Evolutionary conservation across 2,113 vertebrate species (phyloP).

Genomic region (Sprattus sprattus): DNA sequence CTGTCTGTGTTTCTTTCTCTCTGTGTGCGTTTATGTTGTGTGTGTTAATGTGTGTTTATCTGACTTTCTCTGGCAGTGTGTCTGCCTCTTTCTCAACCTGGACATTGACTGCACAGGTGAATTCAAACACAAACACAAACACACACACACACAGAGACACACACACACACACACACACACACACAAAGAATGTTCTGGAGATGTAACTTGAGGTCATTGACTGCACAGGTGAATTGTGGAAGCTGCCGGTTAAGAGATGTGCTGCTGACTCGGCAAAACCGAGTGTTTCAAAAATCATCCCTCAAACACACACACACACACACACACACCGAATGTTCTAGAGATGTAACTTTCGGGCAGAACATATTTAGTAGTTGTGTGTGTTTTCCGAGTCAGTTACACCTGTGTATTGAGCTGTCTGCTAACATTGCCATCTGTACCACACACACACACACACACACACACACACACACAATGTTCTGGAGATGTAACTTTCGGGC

Average conservation of each 20-base stretch:
- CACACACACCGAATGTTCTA: no score
- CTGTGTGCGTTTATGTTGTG: not conserved
- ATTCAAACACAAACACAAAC: no score
- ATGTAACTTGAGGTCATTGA: no score
- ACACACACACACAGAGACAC: no score
- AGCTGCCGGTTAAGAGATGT: not conserved
- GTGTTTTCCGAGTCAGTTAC: no score
- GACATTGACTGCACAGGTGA: not conserved
- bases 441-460: no score
- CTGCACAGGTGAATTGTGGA: not conserved
- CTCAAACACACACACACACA: not conserved
- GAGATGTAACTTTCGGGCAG: not conserved
- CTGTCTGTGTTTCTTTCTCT: not conserved
- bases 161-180: no score
- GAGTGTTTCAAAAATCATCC: constrained; percentile 6
- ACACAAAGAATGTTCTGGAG: no score
- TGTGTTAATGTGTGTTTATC: not conserved
- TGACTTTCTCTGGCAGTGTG: not conserved
- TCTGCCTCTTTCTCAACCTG: no score
- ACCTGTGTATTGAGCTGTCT: not conserved
- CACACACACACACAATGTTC: not conserved
- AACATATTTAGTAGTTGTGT: not conserved
- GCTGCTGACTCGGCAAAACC: constrained; percentile 20
- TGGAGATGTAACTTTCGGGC: not conserved
- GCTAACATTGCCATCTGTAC: no score